Evolutionary conservation across 1,140 invertebrate species (phyloP).

Genomic region (Ylistrum balloti): DNA sequence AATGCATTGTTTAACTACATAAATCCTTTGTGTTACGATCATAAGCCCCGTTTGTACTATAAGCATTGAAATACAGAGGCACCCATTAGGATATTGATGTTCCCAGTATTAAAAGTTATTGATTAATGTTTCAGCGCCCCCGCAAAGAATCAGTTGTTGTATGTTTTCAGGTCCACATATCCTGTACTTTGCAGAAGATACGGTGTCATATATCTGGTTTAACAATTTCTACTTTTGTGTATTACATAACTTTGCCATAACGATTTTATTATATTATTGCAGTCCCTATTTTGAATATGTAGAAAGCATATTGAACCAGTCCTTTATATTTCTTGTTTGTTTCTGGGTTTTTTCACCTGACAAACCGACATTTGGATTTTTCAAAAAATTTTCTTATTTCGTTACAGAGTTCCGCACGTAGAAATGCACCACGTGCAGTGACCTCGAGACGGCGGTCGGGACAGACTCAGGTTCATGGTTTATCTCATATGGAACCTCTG

Average conservation of each 20-base stretch:
- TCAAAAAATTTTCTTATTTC: not conserved
- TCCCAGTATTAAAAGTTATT: not conserved
- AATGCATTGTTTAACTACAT: not conserved
- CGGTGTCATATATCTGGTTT: not conserved
- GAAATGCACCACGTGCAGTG: slow-evolving; percentile 43
- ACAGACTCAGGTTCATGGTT: slow-evolving; percentile 62
- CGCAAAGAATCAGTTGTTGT: not conserved
- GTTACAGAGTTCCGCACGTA: slow-evolving; percentile 54
- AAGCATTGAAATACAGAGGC: not conserved
- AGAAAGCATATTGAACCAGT: too few species aligned
- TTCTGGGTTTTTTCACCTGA: not conserved
- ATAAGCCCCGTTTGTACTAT: not conserved
- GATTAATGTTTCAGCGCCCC: not conserved
- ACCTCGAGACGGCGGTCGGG: slow-evolving; percentile 58
- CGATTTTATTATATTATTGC: too few species aligned
- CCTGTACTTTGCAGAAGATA: not conserved
- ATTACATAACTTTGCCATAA: too few species aligned
- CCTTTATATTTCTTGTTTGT: too few species aligned
- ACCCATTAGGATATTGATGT: not conserved
- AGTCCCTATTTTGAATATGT: too few species aligned
- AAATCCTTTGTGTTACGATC: not conserved
- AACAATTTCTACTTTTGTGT: too few species aligned
- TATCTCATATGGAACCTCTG: slow-evolving; percentile 64
- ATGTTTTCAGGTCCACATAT: not conserved
- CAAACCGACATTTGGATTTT: not conserved